Evolutionary conservation across 2,113 vertebrate genomes (phyloP).

Genomic region (Arothron firmamentum): DNA sequence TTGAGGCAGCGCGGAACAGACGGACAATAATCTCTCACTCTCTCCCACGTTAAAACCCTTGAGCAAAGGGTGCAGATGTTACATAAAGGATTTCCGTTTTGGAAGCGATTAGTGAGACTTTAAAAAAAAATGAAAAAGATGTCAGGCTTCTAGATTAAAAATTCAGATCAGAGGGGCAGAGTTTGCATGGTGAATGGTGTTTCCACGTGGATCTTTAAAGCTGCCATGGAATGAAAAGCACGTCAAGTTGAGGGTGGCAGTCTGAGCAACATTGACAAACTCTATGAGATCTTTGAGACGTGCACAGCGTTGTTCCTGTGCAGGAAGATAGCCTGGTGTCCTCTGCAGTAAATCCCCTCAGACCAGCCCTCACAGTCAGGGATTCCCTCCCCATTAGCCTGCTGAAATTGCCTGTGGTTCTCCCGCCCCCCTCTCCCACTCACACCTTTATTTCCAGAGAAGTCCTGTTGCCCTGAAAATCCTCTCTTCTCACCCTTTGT

Average conservation of each 20-base stretch:
- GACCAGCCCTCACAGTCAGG: conserved; percentile 17
- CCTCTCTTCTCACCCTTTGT: conserved; percentile 9
- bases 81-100: neutral
- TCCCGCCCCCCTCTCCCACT: conserved; percentile 9
- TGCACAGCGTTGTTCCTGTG: neutral
- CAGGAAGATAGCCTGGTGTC: conserved; percentile 6
- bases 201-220: conserved; percentile 7
- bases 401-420: conserved; percentile 39
- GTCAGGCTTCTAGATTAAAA: conserved; percentile 16
- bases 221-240: neutral
- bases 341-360: conserved; percentile 38
- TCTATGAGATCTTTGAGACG: neutral
- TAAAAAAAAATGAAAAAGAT: neutral
- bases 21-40: conserved; percentile 15
- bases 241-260: neutral
- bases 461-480: conserved; percentile 16
- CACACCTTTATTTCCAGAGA: conserved; percentile 17
- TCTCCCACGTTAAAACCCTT: neutral
- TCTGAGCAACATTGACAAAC: neutral
- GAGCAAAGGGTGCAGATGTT: neutral
- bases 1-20: neutral
- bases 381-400: conserved; percentile 59
- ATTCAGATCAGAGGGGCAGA: conserved; percentile 15
- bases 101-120: neutral
- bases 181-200: neutral